These are phyloP conservation scores for Rhinoptilus africanus DNA, from an alignment of 2,113 vertebrate genomes.

Conservation along the genomic window DNA sequence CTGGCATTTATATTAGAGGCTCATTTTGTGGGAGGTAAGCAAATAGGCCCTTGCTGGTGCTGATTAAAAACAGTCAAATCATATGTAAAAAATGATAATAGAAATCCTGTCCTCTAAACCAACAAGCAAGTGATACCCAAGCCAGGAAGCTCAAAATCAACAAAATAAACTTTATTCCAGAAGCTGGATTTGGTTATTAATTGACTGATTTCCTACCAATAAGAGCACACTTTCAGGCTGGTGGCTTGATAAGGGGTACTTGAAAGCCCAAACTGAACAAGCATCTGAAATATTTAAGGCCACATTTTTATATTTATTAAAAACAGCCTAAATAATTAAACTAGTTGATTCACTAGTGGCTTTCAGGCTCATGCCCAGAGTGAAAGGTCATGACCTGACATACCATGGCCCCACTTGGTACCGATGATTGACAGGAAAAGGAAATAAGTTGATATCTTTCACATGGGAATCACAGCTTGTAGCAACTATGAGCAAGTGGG, in stretches of 20 bases:
- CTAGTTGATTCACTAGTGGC: constrained; percentile 80
- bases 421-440: constrained; percentile 90
- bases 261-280: constrained; percentile 64
- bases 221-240: constrained; percentile 12
- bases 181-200: constrained; percentile 27
- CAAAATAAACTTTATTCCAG: constrained; percentile 17
- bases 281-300: constrained; percentile 80
- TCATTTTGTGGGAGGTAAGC: not conserved
- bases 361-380: constrained; percentile 85
- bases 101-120: not conserved
- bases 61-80: not conserved
- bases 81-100: not conserved
- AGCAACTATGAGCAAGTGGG: constrained; percentile 81
- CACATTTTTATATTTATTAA: constrained; percentile 83
- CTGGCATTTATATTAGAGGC: not conserved
- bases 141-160: constrained; percentile 12
- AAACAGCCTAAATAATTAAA: constrained; percentile 87
- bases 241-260: constrained; percentile 14
- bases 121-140: constrained; percentile 2
- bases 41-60: not conserved
- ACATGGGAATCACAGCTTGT: constrained; percentile 95
- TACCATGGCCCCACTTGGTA: constrained; percentile 80
- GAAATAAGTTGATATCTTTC: constrained; percentile 88
- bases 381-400: constrained; percentile 85
- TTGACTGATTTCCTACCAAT: constrained; percentile 31